Base-by-base conservation (phyloP, 2,797 vertebrate genomes). In the Peromyscus eremicus region DNA sequence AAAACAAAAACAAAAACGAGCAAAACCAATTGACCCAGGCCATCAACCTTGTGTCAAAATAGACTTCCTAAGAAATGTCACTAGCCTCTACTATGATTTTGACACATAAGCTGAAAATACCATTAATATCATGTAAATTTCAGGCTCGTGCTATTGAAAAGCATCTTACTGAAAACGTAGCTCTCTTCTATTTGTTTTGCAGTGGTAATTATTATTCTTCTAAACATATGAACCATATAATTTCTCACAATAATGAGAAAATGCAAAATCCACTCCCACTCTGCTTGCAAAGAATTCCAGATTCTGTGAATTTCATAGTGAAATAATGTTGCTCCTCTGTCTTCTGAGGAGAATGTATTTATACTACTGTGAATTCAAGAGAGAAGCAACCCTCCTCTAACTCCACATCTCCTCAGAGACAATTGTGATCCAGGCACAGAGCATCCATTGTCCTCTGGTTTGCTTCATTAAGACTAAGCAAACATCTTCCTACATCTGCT, bases 391-490 rank as follows among this genome's bases (percentile, higher is more conserved):
- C 71, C 2, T 91, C 17, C 16, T 64, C 84, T 79, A 70, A n/a
- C 32, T 34, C 32, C 5, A 80, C 6, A 57, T 77, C 89, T 90
- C 52, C 76, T 90, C 25, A 46, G 55, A 84, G 57, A 73, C 13
- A 70, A 34, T 8, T 76, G 68, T 91, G 62, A 64, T n/a, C 43
- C 70, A 90, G 17, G 80, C n/a, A 84, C 5, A 57, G 34, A 79
- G 34, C 25, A 55, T 17, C 64, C 23, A 46, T 2, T 6, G 52
- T 66, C 2, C 40, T 91, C 6, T 10, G 34, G 17, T 75, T 96
- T 92, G 40, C 66, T 89, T 92, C 83, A 64, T 71, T 80, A 94
- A 66, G 23, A 32, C 82, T 81, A 95, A 93, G 34, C 6, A n/a
- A 16, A 0, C 19, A 52, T 64, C 37, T 62, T 62, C n/a, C n/a